A percentile compares a stretch with the other conserved stretches of the same genome.
phyloP scores from a whole-genome alignment of 2,797 vertebrate species.

The Rhinichthys osculus region DNA sequence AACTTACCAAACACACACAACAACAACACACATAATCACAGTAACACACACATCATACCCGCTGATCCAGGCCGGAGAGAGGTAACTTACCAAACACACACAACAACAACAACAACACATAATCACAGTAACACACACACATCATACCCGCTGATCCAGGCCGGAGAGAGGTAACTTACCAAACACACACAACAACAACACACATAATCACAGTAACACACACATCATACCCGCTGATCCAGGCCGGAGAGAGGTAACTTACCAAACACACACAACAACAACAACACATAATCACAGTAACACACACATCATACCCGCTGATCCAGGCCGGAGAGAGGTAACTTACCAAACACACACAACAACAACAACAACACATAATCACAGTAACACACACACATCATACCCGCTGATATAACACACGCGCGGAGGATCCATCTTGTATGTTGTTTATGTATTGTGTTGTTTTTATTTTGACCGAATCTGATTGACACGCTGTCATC shows the following conservation, averaged over 20 bases:
- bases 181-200: too few species aligned
- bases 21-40: background rate
- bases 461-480: background rate
- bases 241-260: constrained; percentile 85
- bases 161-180: constrained; percentile 84
- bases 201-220: background rate
- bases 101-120: background rate
- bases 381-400: background rate
- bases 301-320: constrained; percentile 64
- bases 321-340: constrained; percentile 88
- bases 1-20: background rate
- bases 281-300: background rate
- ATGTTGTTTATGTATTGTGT: background rate
- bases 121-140: background rate
- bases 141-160: constrained; percentile 80
- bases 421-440: background rate
- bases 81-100: constrained; percentile 69
- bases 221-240: constrained; percentile 77
- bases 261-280: background rate
- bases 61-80: constrained; percentile 84
- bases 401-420: background rate
- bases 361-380: background rate
- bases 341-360: background rate
- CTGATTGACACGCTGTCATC: background rate
- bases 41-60: background rate